Evolutionary conservation across 2,888 invertebrate genomes (phyloP).

Genomic region (Pseudococcus longispinus): DNA sequence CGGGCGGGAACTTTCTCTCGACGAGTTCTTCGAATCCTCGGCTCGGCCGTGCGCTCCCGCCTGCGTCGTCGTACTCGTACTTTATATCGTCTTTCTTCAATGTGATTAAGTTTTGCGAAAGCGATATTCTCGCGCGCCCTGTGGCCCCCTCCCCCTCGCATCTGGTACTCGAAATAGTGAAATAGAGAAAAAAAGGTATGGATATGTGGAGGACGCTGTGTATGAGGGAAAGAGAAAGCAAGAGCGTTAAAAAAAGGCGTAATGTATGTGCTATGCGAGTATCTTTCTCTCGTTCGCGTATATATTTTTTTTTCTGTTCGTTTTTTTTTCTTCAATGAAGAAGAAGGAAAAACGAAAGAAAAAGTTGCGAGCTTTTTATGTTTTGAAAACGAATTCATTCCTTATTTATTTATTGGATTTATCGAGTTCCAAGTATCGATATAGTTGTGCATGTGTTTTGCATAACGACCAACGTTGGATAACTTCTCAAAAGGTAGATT

Average conservation of each 20-base stretch:
- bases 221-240: background rate
- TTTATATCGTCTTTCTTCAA: slow-evolving; percentile 52
- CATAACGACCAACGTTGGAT: background rate
- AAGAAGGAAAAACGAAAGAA: background rate
- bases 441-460: background rate
- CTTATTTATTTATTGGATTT: background rate
- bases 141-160: background rate
- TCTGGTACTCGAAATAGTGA: background rate
- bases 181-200: slow-evolving; percentile 41
- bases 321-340: background rate
- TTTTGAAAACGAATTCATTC: background rate
- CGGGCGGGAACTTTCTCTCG: background rate
- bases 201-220: slow-evolving; percentile 39
- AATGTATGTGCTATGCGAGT: background rate
- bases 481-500: background rate
- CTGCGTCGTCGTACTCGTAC: background rate
- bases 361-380: background rate
- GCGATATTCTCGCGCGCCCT: slow-evolving; percentile 48
- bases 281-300: background rate
- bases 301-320: background rate
- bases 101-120: slow-evolving; percentile 56
- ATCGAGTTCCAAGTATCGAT: background rate
- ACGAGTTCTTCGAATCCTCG: background rate
- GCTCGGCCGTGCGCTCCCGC: background rate
- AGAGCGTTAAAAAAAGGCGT: slow-evolving; percentile 26